These are phyloP conservation scores for Ferdinandea cuprea DNA, from an alignment of 2,888 invertebrate species.

Conservation along the genomic window DNA sequence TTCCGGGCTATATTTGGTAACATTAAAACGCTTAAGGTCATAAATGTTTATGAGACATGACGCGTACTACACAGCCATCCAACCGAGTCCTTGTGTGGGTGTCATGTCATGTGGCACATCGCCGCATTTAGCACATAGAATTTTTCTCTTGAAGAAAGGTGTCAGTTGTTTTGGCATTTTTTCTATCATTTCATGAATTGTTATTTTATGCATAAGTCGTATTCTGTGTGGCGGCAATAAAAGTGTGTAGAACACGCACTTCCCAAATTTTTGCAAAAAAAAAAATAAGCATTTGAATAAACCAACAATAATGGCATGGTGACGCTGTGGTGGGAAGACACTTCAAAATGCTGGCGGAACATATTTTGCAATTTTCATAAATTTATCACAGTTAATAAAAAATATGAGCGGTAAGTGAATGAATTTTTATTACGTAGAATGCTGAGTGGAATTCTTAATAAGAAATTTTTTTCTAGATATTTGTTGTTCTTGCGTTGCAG, in stretches of 20 bases:
- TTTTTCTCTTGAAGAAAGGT: conserved; percentile 40
- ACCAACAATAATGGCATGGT: conserved; percentile 61
- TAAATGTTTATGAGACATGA: conserved; percentile 75
- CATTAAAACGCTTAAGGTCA: conserved; percentile 67
- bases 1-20: conserved; percentile 51
- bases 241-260: conserved; percentile 68
- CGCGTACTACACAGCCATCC: conserved; percentile 36
- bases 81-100: conserved; percentile 2
- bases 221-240: conserved; percentile 47
- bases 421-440: conserved; percentile 52
- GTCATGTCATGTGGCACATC: conserved; percentile 46
- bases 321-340: neutral
- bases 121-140: neutral
- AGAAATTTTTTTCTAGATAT: no score
- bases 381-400: conserved; percentile 69
- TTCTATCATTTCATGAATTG: conserved; percentile 52
- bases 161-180: conserved; percentile 70
- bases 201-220: conserved; percentile 72
- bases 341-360: conserved; percentile 18
- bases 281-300: conserved; percentile 60
- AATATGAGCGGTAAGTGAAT: conserved; percentile 48
- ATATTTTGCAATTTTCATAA: conserved; percentile 48
- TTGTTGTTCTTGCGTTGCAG: no score
- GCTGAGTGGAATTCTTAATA: neutral
- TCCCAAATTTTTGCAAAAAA: conserved; percentile 43